These are phyloP conservation scores for Cheilosia pagana DNA, from an alignment of 2,888 invertebrate genomes.

Conservation along the genomic window DNA sequence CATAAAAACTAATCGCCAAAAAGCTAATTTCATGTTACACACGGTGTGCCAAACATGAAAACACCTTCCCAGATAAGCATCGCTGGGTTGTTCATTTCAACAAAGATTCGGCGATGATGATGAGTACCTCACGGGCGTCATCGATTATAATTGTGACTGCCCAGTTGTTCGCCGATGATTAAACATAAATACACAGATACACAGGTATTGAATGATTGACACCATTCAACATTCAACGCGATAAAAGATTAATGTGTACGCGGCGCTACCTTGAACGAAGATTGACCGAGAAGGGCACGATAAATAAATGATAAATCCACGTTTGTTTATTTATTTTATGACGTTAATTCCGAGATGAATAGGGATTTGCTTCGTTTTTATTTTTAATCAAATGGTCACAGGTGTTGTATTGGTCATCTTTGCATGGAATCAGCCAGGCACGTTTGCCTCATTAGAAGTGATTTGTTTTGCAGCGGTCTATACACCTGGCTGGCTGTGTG, in stretches of 20 bases:
- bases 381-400: constrained; percentile 19
- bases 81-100: not conserved
- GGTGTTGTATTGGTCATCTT: constrained; percentile 24
- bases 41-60: not conserved
- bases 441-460: constrained; percentile 34
- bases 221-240: constrained; percentile 20
- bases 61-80: not conserved
- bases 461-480: constrained; percentile 24
- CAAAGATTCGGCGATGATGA: constrained; percentile 1
- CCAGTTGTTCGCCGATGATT: constrained; percentile 48
- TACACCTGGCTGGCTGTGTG: not conserved
- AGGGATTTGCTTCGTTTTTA: not conserved
- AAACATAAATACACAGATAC: constrained; percentile 11
- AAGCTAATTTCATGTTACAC: constrained; percentile 52
- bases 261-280: constrained; percentile 33
- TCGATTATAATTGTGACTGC: constrained; percentile 45
- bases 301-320: constrained; percentile 38
- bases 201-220: constrained; percentile 26
- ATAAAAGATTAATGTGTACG: constrained; percentile 19
- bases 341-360: constrained; percentile 13
- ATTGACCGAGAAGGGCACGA: constrained; percentile 60
- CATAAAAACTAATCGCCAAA: constrained; percentile 58
- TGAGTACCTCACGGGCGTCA: constrained; percentile 21
- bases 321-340: constrained; percentile 27
- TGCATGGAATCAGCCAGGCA: not conserved